These are phyloP conservation scores for Coenonympha glycerion DNA, from an alignment of 2,888 invertebrate species.

Conservation along the genomic window DNA sequence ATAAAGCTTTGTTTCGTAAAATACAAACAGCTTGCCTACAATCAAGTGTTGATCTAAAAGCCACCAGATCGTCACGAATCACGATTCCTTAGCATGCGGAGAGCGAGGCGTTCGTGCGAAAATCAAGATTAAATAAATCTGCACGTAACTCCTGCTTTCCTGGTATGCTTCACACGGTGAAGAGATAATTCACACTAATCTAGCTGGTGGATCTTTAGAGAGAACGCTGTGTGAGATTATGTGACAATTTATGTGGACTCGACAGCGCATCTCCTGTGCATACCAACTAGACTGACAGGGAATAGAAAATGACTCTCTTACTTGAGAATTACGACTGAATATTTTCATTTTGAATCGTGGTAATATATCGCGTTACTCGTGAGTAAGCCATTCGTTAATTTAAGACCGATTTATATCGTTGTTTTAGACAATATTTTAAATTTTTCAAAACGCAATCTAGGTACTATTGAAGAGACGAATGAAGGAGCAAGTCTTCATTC, in stretches of 20 bases:
- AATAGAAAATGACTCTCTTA: constrained; percentile 17
- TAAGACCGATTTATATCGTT: too few species aligned
- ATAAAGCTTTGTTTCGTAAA: not conserved
- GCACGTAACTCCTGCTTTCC: constrained; percentile 17
- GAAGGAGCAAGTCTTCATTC: too few species aligned
- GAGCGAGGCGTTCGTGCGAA: constrained; percentile 21
- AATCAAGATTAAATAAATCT: constrained; percentile 24
- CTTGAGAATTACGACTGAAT: not conserved
- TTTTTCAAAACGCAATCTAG: too few species aligned
- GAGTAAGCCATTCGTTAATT: too few species aligned
- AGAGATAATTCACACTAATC: constrained; percentile 26
- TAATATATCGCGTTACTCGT: too few species aligned
- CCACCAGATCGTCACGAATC: constrained; percentile 3
- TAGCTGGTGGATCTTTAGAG: constrained; percentile 21
- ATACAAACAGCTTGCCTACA: not conserved
- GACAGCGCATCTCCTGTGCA: constrained; percentile 6
- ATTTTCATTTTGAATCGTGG: not conserved
- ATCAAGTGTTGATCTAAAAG: constrained; percentile 7
- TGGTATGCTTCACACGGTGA: constrained; percentile 25
- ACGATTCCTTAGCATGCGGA: constrained; percentile 16
- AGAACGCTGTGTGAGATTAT: constrained; percentile 22
- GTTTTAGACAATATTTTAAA: too few species aligned
- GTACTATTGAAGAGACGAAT: too few species aligned
- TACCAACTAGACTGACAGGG: constrained; percentile 14
- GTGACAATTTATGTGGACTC: constrained; percentile 26